Base-by-base conservation (phyloP, 2,113 vertebrate species). In the Pseudopodoces humilis region DNA sequence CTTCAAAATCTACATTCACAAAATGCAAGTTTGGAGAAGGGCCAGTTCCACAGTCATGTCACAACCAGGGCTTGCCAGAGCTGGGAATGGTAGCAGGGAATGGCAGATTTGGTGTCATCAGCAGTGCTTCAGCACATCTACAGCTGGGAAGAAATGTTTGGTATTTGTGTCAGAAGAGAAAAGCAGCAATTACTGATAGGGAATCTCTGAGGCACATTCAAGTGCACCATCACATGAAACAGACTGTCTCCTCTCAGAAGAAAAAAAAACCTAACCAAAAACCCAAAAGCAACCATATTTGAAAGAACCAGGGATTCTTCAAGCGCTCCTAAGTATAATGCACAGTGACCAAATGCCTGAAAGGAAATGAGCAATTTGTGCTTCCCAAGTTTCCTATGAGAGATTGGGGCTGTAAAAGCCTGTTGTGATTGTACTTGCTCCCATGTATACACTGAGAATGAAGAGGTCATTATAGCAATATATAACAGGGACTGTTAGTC, bases 31-130 rank as follows among this genome's bases (percentile, higher is more conserved):
- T 88, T 53, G 59, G 88, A 88, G 71, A 92, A 95, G 67, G 20
- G 18, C 43, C 72, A 71, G 39, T 70, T 81, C 53, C 5, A 6
- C 25, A 41, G 43, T 62, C 30, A 4, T 27, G 49, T 60, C 41
- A 37, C 46, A 37, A 69, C 46, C 83, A 90, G 64, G 59, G 43
- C 78, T 74, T 93, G 85, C 71, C 94, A 95, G 85, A 74, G 86
- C 81, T 69, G 83, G 67, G 86, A 69, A 49, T 65, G 50, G 68
- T 37, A 46, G n/a, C 27, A 65, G 78, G 62, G 25, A 35, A 71
- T 1, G 0, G 74, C 69, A 92, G 76, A 81, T 59, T 35, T 10
- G 1, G 70, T 58, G n/a, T 62, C 41, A 39, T 33, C 74, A 77
- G 58, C 81, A 81, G 55, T 10, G 64, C 63, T 86, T 62, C 35